Base-by-base conservation (phyloP, 2,888 invertebrate species). In the Seira sanloemensis region DNA sequence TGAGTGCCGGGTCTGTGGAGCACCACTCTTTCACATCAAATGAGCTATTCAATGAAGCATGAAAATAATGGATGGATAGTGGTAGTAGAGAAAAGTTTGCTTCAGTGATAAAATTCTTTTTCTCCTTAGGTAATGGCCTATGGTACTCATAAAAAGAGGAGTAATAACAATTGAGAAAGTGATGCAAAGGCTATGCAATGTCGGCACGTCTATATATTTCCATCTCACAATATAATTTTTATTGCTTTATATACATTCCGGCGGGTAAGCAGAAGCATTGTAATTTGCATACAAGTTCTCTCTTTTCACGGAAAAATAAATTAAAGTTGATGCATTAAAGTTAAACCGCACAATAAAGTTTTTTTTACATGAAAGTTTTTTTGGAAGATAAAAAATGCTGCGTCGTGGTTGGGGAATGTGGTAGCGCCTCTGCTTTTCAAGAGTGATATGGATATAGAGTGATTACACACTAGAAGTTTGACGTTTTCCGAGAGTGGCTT, bases 41-140 rank as follows among this genome's bases (percentile, higher is more conserved):
- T 21, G 26, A 67, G 46, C 65, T 37, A 71, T 65, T 78, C 78
- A 78, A 78, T 78, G 78, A 78, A 71, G 78, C 78, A 78, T 78
- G 78, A 62, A 62, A 71, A 78, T 69, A 78, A 54, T 68, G 50
- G 62, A 54, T 23, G 26, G 78, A 65, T 71, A 78, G 12, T 37
- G 37, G 37, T 9, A 9, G 37, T 9, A 37, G 7, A 12, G 37
- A 37, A 78, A 78, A 77, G 75, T 68, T 77, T 62, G 69, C 26
- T 37, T 37, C 37, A 26, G 24, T 21, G 62, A 71, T 65, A 71
- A 78, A 71, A 65, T 23, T 50, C 18, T 74, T 76, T 67, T 67
- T n/a, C n/a, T n/a, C n/a, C n/a, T n/a, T 69, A 74, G 24, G 54
- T 71, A 78, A 67, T 72, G 67, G 23, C 21, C 23, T 73, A 67